These are phyloP conservation scores for Lasius platythorax DNA, from an alignment of 2,888 invertebrate species.

Conservation along the genomic window DNA sequence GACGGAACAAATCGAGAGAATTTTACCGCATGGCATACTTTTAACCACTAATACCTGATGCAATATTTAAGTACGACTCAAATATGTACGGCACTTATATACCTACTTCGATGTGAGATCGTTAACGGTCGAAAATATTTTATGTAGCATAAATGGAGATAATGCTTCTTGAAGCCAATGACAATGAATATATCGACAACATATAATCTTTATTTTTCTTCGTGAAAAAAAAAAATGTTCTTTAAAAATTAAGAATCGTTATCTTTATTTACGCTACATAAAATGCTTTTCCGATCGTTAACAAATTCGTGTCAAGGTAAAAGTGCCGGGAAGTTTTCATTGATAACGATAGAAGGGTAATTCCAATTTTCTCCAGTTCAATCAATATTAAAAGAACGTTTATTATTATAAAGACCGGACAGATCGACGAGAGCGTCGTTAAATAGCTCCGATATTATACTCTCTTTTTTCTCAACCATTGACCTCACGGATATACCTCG, in stretches of 20 bases:
- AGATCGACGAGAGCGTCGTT: conserved; percentile 18
- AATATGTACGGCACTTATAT: neutral
- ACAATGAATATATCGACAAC: neutral
- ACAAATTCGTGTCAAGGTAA: neutral
- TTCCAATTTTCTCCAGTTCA: conserved; percentile 34
- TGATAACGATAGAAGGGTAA: conserved; percentile 20
- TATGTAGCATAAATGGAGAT: neutral
- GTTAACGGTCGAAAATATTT: conserved; percentile 23
- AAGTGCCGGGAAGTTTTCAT: neutral
- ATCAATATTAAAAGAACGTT: conserved; percentile 38
- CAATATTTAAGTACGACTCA: neutral
- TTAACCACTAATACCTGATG: neutral
- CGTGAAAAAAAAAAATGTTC: neutral
- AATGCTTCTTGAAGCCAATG: neutral
- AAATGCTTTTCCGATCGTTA: conserved; percentile 18
- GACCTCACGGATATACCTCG: conserved; percentile 20
- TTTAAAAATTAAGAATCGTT: conserved; percentile 1
- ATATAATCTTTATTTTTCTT: too few relatives aligned
- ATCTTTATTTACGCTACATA: neutral
- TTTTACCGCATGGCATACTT: conserved; percentile 7
- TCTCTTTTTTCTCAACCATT: conserved; percentile 25
- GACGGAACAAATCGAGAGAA: neutral
- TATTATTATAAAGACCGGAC: conserved; percentile 28
- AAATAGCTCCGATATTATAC: conserved; percentile 18
- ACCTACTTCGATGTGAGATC: neutral